Percentiles rank a stretch among this genome's conserved stretches.
These are phyloP conservation scores for Ceyx melanurus DNA, from an alignment of 2,113 vertebrate species.

Conservation along the genomic window DNA sequence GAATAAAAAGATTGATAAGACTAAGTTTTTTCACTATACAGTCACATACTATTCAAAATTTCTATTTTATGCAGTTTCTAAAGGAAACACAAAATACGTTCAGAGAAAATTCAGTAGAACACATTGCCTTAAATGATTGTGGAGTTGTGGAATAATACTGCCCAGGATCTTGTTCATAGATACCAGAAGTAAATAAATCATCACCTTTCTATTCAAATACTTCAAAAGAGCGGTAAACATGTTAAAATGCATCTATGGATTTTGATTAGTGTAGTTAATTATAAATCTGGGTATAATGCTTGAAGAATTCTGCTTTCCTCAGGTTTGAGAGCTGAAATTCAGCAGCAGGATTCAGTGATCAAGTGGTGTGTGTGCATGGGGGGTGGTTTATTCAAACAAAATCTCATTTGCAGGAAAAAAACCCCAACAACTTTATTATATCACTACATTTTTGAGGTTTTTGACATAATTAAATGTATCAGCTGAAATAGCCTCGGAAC, in stretches of 20 bases:
- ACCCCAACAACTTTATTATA: neutral
- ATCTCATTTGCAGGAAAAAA: neutral
- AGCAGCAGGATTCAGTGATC: neutral
- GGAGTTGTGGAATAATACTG: neutral
- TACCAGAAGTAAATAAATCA: neutral
- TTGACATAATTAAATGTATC: conserved; percentile 25
- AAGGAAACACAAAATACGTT: neutral
- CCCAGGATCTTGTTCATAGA: neutral
- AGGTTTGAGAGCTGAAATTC: neutral
- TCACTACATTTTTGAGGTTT: neutral
- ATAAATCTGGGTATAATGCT: neutral
- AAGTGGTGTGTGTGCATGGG: accelerated
- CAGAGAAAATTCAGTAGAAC: neutral
- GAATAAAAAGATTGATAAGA: neutral
- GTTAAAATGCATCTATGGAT: neutral
- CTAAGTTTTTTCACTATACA: neutral
- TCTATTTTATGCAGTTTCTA: neutral
- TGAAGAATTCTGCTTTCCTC: neutral
- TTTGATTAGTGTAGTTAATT: neutral
- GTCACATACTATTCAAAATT: neutral
- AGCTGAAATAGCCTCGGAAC: conserved; percentile 47
- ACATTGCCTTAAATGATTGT: neutral
- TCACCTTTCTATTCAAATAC: neutral
- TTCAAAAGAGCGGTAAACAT: neutral
- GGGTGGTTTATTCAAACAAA: neutral